These are phyloP conservation scores for Galago senegalensis DNA, from an alignment of 2,797 vertebrate genomes.

Conservation along the genomic window DNA sequence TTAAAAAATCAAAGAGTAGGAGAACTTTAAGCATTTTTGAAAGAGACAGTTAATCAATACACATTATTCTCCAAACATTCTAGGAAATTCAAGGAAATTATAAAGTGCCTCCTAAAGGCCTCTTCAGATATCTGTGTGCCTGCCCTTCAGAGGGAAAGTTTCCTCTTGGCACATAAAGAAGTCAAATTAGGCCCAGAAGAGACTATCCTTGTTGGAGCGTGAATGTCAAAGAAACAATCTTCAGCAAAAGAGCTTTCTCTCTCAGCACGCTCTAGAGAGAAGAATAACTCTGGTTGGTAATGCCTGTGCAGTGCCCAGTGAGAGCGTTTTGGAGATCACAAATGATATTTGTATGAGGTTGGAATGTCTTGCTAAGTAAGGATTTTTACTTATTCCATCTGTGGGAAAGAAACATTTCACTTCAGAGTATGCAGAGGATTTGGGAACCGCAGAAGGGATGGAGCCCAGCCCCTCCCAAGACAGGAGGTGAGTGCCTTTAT, in stretches of 20 bases:
- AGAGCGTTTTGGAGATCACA: background rate
- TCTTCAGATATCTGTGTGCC: slow-evolving; percentile 85
- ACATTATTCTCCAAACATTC: slow-evolving; percentile 85
- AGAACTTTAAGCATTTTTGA: slow-evolving; percentile 80
- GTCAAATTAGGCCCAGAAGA: slow-evolving; percentile 86
- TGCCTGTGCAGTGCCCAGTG: background rate
- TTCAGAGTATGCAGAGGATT: background rate
- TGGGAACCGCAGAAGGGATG: background rate
- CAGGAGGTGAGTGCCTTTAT: background rate
- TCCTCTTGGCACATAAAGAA: slow-evolving; percentile 87
- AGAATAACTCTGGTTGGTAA: slow-evolving; percentile 24
- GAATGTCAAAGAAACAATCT: slow-evolving; percentile 85
- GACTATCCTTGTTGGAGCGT: slow-evolving; percentile 80
- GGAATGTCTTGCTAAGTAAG: slow-evolving; percentile 40
- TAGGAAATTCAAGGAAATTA: slow-evolving; percentile 86
- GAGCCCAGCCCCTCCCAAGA: background rate
- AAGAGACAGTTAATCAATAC: slow-evolving; percentile 86
- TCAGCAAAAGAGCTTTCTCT: slow-evolving; percentile 75
- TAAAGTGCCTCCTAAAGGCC: slow-evolving; percentile 84
- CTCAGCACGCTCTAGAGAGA: slow-evolving; percentile 69
- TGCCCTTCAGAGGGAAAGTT: slow-evolving; percentile 85
- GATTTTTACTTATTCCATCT: background rate
- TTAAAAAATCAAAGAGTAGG: slow-evolving; percentile 67
- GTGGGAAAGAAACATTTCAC: background rate
- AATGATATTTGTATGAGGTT: background rate